Percentiles rank a stretch among this genome's conserved stretches.
phyloP scores from a whole-genome alignment of 2,888 invertebrate genomes.

The Metalampra italica region DNA sequence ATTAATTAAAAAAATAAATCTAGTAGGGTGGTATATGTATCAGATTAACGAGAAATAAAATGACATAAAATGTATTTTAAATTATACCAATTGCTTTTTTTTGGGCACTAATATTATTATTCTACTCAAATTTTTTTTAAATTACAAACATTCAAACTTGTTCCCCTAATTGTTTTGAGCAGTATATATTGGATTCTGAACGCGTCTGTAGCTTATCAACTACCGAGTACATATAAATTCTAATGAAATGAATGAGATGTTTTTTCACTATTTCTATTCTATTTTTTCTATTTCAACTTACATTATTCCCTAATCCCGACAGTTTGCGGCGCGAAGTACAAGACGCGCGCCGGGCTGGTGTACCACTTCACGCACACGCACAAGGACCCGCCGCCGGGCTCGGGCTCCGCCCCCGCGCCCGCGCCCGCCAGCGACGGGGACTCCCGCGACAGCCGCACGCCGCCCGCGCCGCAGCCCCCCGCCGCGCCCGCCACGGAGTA shows the following conservation, averaged over 20 bases:
- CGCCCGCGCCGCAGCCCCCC: constrained; percentile 83
- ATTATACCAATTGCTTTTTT: too few relatives aligned
- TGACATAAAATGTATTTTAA: too few relatives aligned
- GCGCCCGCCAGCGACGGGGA: constrained; percentile 48
- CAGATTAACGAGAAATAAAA: too few relatives aligned
- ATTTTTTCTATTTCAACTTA: too few relatives aligned
- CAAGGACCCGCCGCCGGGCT: constrained; percentile 75
- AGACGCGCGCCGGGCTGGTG: constrained; percentile 96
- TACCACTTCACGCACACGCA: constrained; percentile 97
- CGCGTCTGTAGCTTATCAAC: not conserved
- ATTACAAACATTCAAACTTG: too few relatives aligned
- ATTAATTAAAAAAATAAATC: too few relatives aligned
- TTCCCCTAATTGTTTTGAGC: too few relatives aligned
- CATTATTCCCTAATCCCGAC: constrained; percentile 29
- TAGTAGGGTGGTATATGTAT: too few relatives aligned
- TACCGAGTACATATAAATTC: not conserved
- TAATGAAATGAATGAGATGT: not conserved
- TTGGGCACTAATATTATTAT: too few relatives aligned
- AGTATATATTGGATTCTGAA: not conserved
- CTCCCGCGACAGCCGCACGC: constrained; percentile 80
- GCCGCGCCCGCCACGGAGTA: constrained; percentile 69
- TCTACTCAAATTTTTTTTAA: too few relatives aligned
- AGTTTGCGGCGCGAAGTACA: constrained; percentile 98
- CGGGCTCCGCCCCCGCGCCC: constrained; percentile 33
- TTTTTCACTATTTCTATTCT: too few relatives aligned